These are phyloP conservation scores for Rhizomys pruinosus DNA, from an alignment of 2,113 vertebrate species.

Conservation along the genomic window DNA sequence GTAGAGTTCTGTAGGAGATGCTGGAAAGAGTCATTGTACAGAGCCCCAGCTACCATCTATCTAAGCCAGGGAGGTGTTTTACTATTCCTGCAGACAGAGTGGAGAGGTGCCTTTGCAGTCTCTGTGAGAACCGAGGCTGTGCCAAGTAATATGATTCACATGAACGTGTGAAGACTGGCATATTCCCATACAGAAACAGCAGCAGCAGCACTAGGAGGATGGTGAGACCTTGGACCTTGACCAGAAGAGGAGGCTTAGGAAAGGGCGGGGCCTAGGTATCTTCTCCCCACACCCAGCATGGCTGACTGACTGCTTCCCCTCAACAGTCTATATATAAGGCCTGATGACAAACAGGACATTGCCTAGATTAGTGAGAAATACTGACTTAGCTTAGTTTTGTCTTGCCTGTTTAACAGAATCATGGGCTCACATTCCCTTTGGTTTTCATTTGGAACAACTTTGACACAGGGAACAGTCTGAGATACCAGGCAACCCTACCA, in stretches of 20 bases:
- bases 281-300: rapidly evolving
- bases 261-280: not conserved
- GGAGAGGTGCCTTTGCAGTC: not conserved
- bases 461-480: not conserved
- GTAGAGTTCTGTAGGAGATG: not conserved
- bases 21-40: not conserved
- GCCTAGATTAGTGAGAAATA: not conserved
- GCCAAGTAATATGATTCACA: constrained; percentile 22
- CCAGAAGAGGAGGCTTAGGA: not conserved
- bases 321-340: not conserved
- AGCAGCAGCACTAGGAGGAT: not conserved
- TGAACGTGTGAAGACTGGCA: not conserved
- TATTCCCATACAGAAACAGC: constrained; percentile 16
- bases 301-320: not conserved
- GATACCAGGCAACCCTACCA: not conserved
- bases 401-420: not conserved
- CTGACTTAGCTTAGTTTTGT: not conserved
- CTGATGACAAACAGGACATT: not conserved
- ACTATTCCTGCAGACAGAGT: not conserved
- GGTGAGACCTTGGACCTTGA: not conserved
- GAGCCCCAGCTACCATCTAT: not conserved
- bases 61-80: not conserved
- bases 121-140: constrained; percentile 12
- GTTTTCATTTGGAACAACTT: constrained; percentile 3
- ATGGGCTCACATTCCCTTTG: not conserved